These are phyloP conservation scores for Leucophenga montana DNA, from an alignment of 2,888 invertebrate genomes.

Conservation along the genomic window DNA sequence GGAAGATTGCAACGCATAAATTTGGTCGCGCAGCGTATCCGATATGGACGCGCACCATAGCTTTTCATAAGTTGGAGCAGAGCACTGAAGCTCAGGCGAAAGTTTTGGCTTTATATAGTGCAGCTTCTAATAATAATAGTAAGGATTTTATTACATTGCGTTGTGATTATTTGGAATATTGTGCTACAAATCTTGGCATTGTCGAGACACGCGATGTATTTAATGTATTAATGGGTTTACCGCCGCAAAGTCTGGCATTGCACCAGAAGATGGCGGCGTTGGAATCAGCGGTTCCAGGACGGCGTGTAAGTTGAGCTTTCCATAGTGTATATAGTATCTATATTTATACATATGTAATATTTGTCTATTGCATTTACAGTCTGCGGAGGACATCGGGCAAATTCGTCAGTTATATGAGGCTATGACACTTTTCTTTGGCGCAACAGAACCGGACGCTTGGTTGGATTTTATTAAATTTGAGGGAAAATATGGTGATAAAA, in stretches of 20 bases:
- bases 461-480: slow-evolving; percentile 83
- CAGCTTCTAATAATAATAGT: slow-evolving; percentile 56
- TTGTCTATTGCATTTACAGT: slow-evolving; percentile 43
- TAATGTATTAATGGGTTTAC: slow-evolving; percentile 77
- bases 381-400: slow-evolving; percentile 72
- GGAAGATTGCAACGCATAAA: slow-evolving; percentile 66
- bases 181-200: slow-evolving; percentile 60
- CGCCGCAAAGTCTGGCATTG: slow-evolving; percentile 65
- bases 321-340: too few species aligned
- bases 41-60: slow-evolving; percentile 63
- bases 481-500: slow-evolving; percentile 77
- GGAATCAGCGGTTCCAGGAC: slow-evolving; percentile 56
- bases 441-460: slow-evolving; percentile 80
- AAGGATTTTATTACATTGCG: slow-evolving; percentile 62
- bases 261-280: slow-evolving; percentile 74
- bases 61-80: slow-evolving; percentile 52
- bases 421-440: slow-evolving; percentile 80
- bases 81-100: slow-evolving; percentile 41
- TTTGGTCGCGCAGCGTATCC: slow-evolving; percentile 54
- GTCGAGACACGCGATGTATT: slow-evolving; percentile 78
- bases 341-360: too few species aligned
- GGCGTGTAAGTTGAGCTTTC: background rate
- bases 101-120: slow-evolving; percentile 58
- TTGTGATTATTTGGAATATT: slow-evolving; percentile 58
- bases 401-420: slow-evolving; percentile 79